Evolutionary conservation across 2,888 invertebrate species (phyloP).

Genomic region (Odontocolon sp.): DNA sequence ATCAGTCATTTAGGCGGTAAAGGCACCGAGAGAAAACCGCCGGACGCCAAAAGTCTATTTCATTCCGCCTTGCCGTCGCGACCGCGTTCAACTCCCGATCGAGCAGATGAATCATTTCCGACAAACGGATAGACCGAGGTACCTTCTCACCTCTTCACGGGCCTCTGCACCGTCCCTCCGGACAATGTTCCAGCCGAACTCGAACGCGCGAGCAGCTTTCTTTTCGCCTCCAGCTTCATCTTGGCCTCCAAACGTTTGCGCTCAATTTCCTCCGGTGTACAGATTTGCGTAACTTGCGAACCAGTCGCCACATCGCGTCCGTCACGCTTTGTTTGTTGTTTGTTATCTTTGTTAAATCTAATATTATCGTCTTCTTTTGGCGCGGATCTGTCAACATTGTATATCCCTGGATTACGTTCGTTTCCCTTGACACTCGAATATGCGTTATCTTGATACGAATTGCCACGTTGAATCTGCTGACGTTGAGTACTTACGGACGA

Average conservation of each 20-base stretch:
- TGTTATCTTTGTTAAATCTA: constrained; percentile 29
- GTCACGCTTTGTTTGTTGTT: constrained; percentile 31
- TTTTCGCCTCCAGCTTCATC: constrained; percentile 83
- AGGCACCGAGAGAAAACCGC: no score
- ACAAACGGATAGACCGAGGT: not conserved
- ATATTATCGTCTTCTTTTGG: constrained; percentile 59
- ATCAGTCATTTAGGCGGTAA: no score
- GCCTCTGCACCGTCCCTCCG: constrained; percentile 38
- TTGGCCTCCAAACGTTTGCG: constrained; percentile 84
- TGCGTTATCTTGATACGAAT: constrained; percentile 32
- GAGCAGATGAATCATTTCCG: no score
- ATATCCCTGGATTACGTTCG: constrained; percentile 45
- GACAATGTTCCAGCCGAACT: constrained; percentile 6
- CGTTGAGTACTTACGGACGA: constrained; percentile 66
- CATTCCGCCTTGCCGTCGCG: no score
- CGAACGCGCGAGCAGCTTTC: constrained; percentile 68
- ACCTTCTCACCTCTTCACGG: constrained; percentile 66
- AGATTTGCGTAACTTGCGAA: constrained; percentile 67
- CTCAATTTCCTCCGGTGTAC: constrained; percentile 85
- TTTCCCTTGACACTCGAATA: constrained; percentile 40
- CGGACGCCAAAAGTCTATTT: no score
- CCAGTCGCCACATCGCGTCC: no score
- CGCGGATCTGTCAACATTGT: constrained; percentile 64
- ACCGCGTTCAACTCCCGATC: no score
- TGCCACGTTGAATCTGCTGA: constrained; percentile 37